Conservation (phyloP, 1,140 invertebrate species). For the Branchinecta lynchi region DNA sequence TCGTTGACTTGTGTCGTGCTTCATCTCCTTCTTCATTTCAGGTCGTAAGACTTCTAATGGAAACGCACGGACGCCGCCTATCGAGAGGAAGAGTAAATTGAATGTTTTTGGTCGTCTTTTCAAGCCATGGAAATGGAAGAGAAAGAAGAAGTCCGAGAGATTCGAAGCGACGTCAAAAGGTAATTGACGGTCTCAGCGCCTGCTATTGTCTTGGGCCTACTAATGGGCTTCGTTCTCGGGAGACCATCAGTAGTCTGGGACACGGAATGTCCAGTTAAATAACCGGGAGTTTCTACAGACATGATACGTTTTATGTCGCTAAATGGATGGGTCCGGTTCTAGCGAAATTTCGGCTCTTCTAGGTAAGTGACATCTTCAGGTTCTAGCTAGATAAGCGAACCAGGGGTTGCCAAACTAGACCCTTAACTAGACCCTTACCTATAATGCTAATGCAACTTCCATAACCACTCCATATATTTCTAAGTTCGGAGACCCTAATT, state of each 20-base stretch:
- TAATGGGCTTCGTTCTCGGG: too few species aligned
- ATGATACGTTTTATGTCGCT: neutral
- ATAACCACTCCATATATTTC: too few species aligned
- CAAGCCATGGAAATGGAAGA: conserved; percentile 97
- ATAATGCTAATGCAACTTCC: too few species aligned
- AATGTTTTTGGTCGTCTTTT: conserved; percentile 83
- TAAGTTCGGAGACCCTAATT: too few species aligned
- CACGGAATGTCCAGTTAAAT: too few species aligned
- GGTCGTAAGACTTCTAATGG: conserved; percentile 19
- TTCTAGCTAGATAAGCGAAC: neutral
- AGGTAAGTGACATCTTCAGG: neutral
- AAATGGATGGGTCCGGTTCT: conserved; percentile 3
- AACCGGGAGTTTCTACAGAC: too few species aligned
- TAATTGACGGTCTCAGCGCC: conserved; percentile 40
- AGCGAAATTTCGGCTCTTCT: neutral
- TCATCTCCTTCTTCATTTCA: conserved; percentile 10
- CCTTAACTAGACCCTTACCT: too few species aligned
- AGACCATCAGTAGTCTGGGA: too few species aligned
- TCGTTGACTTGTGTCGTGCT: neutral
- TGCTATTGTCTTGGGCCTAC: too few species aligned
- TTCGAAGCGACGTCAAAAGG: conserved; percentile 88
- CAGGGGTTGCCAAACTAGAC: too few species aligned
- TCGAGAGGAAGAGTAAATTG: conserved; percentile 79
- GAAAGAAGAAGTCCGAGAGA: conserved; percentile 96
- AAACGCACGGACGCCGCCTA: conserved; percentile 49